phyloP scores from a whole-genome alignment of 1,140 invertebrate genomes.

The Halesus radiatus region DNA sequence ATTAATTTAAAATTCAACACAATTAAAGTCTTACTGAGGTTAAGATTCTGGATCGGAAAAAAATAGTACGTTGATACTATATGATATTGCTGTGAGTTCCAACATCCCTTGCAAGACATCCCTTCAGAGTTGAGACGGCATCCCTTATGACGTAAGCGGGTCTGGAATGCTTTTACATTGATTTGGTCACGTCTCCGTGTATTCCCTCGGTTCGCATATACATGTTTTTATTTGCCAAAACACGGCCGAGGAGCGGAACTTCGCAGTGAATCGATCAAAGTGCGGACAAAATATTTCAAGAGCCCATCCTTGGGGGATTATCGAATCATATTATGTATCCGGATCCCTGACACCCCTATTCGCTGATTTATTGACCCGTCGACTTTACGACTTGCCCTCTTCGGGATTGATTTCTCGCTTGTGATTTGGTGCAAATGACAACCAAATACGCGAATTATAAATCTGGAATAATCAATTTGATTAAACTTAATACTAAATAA shows the following conservation, averaged over 20 bases:
- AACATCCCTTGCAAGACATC: background rate
- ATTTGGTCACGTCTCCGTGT: constrained; percentile 55
- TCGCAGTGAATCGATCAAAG: constrained; percentile 50
- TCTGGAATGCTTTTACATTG: constrained; percentile 55
- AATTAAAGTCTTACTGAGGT: background rate
- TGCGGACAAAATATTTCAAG: constrained; percentile 53
- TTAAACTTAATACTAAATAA: no score
- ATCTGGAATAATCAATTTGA: no score
- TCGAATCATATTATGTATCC: constrained; percentile 24
- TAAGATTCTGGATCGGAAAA: background rate
- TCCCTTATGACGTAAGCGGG: constrained; percentile 28
- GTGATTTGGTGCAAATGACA: no score
- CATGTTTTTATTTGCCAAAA: constrained; percentile 53
- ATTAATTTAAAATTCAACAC: background rate
- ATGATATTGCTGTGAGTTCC: background rate
- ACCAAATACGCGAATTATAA: no score
- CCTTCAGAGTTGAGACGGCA: background rate
- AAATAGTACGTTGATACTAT: background rate
- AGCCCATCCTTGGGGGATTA: constrained; percentile 23
- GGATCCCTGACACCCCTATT: constrained; percentile 21
- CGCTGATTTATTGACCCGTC: constrained; percentile 16
- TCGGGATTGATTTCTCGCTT: no score
- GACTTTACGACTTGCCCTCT: background rate
- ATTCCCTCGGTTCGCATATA: constrained; percentile 55
- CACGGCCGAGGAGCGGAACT: constrained; percentile 7